Evolutionary conservation across 1,140 invertebrate genomes (phyloP).

Genomic region (Ceratosolen fusciceps): DNA sequence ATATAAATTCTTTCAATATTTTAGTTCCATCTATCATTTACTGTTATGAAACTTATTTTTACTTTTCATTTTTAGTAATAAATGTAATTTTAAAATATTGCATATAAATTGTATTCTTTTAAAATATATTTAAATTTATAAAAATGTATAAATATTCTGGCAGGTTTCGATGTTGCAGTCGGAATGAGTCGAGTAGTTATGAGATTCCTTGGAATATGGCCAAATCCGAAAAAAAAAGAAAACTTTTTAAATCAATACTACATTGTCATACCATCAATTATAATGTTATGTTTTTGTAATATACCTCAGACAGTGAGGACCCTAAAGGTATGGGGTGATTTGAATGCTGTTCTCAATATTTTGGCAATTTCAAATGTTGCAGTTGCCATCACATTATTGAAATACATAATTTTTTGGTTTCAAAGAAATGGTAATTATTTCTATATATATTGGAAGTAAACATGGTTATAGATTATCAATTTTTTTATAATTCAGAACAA

Average conservation of each 20-base stretch:
- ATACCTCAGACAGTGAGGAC: conserved; percentile 47
- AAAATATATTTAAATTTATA: not conserved
- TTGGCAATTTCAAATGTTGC: conserved; percentile 44
- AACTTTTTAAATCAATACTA: not conserved
- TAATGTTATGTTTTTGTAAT: conserved; percentile 39
- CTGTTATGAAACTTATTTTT: no score
- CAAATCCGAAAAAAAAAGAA: conserved; percentile 37
- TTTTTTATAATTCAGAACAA: no score
- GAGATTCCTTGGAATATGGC: conserved; percentile 51
- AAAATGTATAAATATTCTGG: not conserved
- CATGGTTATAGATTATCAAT: no score
- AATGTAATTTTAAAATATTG: no score
- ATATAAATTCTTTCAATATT: no score
- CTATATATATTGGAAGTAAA: no score
- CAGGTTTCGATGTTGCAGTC: conserved; percentile 49
- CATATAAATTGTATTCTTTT: no score
- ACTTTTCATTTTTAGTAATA: no score
- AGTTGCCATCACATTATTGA: conserved; percentile 28
- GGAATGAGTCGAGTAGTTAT: conserved; percentile 47
- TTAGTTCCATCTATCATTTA: no score
- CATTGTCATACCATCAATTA: conserved; percentile 16
- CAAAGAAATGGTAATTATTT: conserved; percentile 44
- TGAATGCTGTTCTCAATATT: conserved; percentile 48
- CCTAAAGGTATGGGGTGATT: conserved; percentile 43
- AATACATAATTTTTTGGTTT: conserved; percentile 41